These are phyloP conservation scores for Aurelia sp. DNA, from an alignment of 30 jellyfish, hydroid and myxozoan genomes.

Conservation along the genomic window DNA sequence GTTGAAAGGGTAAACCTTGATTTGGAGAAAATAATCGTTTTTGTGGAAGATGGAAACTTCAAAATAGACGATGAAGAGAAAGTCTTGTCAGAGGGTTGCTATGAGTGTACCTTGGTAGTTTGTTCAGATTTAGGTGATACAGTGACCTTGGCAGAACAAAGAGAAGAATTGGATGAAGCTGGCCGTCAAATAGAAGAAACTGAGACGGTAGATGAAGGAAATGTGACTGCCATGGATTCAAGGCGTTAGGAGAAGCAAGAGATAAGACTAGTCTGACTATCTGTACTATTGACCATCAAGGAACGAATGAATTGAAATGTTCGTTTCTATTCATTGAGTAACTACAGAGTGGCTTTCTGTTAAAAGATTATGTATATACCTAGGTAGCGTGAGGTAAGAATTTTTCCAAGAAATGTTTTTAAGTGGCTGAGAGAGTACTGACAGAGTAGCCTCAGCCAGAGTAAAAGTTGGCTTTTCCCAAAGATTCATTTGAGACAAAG, in stretches of 20 bases:
- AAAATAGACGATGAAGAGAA: background rate
- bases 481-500: too few relatives aligned
- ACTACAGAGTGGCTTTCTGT: too few relatives aligned
- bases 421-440: too few relatives aligned
- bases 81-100: constrained; percentile 13
- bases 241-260: constrained; percentile 36
- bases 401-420: too few relatives aligned
- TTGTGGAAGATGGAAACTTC: constrained; percentile 1
- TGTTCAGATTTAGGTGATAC: background rate
- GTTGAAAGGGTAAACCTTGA: too few relatives aligned
- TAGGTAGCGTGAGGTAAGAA: too few relatives aligned
- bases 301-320: too few relatives aligned
- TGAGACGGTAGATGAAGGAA: background rate
- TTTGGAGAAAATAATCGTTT: background rate
- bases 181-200: background rate
- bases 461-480: too few relatives aligned
- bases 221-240: constrained; percentile 38
- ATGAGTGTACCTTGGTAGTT: background rate
- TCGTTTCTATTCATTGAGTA: too few relatives aligned
- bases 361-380: too few relatives aligned
- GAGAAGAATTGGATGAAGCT: background rate
- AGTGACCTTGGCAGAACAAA: background rate
- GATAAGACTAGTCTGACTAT: constrained; percentile 34
- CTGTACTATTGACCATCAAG: constrained; percentile 22
- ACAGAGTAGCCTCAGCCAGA: too few relatives aligned